Evolutionary conservation across 2,113 vertebrate species (phyloP).

Genomic region (Prinia subflava): DNA sequence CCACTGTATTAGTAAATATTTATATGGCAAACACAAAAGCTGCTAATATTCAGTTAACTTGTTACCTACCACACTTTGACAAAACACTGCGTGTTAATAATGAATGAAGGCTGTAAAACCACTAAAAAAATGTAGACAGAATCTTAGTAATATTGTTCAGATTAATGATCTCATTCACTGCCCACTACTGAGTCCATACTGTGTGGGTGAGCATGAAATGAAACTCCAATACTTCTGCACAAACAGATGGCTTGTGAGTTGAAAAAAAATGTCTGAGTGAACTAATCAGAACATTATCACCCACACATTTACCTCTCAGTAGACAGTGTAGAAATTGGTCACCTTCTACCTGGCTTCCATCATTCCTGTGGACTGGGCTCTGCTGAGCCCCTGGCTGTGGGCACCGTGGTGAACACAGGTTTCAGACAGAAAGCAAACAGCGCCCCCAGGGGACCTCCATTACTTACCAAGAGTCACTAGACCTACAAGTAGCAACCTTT

Average conservation of each 20-base stretch:
- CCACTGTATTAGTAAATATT: background rate
- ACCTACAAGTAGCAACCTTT: background rate
- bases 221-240: background rate
- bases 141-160: background rate
- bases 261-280: background rate
- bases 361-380: background rate
- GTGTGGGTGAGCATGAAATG: background rate
- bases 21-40: background rate
- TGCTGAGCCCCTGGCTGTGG: background rate
- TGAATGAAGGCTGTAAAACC: background rate
- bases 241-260: conserved; percentile 24
- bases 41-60: background rate
- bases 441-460: background rate
- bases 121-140: background rate
- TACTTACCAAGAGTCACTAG: background rate
- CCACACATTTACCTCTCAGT: background rate
- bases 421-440: background rate
- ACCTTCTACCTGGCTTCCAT: background rate
- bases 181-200: background rate
- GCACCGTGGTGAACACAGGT: background rate
- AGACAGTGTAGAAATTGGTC: background rate
- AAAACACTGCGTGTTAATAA: background rate
- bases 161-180: conserved; percentile 33
- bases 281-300: background rate
- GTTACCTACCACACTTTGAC: background rate